Evolutionary conservation across 1,140 invertebrate genomes (phyloP).

Genomic region (Charaxes varanes): DNA sequence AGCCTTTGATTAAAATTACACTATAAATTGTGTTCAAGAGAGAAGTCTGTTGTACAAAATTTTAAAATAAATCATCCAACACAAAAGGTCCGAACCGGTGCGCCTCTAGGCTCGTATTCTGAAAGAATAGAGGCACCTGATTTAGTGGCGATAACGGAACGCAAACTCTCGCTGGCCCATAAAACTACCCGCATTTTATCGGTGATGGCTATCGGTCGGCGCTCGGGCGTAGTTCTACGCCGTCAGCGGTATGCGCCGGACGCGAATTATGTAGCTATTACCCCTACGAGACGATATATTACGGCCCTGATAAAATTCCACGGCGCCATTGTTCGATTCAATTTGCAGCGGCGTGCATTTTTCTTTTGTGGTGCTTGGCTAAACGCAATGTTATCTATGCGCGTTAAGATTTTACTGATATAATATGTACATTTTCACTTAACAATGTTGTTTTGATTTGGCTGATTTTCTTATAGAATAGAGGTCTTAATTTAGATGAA

Average conservation of each 20-base stretch:
- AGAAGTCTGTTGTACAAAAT: too few relatives aligned
- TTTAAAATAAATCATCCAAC: slow-evolving; percentile 4
- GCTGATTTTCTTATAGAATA: too few relatives aligned
- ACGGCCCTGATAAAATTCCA: slow-evolving; percentile 26
- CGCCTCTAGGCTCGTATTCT: slow-evolving; percentile 26
- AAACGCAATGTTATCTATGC: slow-evolving; percentile 11
- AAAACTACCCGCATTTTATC: slow-evolving; percentile 60
- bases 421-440: too few relatives aligned
- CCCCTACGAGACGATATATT: slow-evolving; percentile 32
- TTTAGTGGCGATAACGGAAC: slow-evolving; percentile 58
- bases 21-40: too few relatives aligned
- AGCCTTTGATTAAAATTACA: too few relatives aligned
- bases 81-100: slow-evolving; percentile 9
- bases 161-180: slow-evolving; percentile 42
- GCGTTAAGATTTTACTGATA: too few relatives aligned
- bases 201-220: slow-evolving; percentile 43
- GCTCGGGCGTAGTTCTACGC: slow-evolving; percentile 39
- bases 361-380: slow-evolving; percentile 5
- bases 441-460: too few relatives aligned
- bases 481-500: too few relatives aligned
- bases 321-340: slow-evolving; percentile 20
- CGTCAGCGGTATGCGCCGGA: slow-evolving; percentile 40
- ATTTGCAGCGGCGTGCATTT: slow-evolving; percentile 15
- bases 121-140: slow-evolving; percentile 49
- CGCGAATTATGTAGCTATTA: slow-evolving; percentile 54